Conservation (phyloP, 2,888 invertebrate species). For the Actias luna region DNA sequence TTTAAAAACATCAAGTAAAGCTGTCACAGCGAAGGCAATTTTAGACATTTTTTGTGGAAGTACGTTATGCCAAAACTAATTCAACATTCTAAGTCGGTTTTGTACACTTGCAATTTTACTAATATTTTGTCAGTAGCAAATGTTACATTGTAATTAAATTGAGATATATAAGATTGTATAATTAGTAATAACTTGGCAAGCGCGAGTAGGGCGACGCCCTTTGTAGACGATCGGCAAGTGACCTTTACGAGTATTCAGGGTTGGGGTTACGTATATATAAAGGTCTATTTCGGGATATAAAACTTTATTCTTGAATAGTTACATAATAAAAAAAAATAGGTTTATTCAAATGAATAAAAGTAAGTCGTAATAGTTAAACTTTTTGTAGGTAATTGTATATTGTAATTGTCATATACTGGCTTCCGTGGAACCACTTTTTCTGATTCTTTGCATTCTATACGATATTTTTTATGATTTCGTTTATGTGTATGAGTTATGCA, state of each 20-base stretch:
- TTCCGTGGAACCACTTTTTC: no score
- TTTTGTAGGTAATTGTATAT: no score
- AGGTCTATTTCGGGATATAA: not conserved
- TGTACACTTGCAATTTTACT: not conserved
- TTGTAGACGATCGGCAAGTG: conserved; percentile 59
- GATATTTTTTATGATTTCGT: not conserved
- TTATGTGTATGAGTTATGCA: no score
- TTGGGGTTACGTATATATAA: conserved; percentile 10
- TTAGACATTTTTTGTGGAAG: no score
- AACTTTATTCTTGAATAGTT: not conserved
- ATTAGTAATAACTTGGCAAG: conserved; percentile 27
- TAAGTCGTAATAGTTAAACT: no score
- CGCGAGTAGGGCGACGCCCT: conserved; percentile 60
- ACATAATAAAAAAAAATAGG: not conserved
- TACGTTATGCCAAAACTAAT: no score
- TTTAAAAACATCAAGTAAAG: no score
- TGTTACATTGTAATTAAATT: not conserved
- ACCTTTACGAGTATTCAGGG: conserved; percentile 51
- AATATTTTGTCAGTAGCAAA: not conserved
- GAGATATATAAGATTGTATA: conserved; percentile 2
- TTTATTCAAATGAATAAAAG: not conserved
- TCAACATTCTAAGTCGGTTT: not conserved
- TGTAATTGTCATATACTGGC: no score
- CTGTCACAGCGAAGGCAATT: no score
- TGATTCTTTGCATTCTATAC: not conserved